phyloP scores from a whole-genome alignment of 1,140 invertebrate species.

The Zaprionus ornatus region DNA sequence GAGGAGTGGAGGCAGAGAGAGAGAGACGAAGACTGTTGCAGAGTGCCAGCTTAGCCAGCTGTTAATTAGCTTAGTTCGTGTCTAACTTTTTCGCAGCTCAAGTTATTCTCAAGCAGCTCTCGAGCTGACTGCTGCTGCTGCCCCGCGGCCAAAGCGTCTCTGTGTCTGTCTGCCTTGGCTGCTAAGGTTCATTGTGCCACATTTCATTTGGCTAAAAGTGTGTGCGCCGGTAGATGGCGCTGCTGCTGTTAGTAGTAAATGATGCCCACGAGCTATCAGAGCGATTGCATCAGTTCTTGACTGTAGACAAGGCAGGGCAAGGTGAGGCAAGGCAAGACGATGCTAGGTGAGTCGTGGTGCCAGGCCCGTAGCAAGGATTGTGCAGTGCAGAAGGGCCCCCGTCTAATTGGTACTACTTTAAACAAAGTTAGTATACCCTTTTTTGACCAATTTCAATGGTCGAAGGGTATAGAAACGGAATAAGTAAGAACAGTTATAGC shows the following conservation, averaged over 20 bases:
- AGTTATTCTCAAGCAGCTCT: not conserved
- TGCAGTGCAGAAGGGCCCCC: no score
- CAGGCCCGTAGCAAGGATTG: no score
- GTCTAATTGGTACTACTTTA: no score
- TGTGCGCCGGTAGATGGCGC: constrained; percentile 10
- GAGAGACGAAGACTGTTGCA: not conserved
- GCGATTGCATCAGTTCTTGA: constrained; percentile 61
- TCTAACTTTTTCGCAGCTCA: constrained; percentile 17
- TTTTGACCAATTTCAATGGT: no score
- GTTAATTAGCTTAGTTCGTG: constrained; percentile 40
- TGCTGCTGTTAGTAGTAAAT: constrained; percentile 45
- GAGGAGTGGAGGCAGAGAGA: not conserved
- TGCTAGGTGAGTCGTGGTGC: no score
- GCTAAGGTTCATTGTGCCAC: constrained; percentile 68
- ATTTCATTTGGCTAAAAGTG: constrained; percentile 79
- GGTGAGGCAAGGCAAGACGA: not conserved
- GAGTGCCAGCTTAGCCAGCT: constrained; percentile 4
- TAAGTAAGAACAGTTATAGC: no score
- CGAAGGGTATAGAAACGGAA: no score
- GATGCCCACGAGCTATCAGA: constrained; percentile 62
- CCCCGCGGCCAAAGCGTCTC: constrained; percentile 21
- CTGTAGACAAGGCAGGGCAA: not conserved
- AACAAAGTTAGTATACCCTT: no score
- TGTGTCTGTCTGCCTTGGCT: no score
- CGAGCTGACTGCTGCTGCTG: not conserved